Percentiles rank a stretch among this genome's conserved stretches.
Conservation (phyloP, 30 jellyfish, hydroid and myxozoan genomes). For the Aurelia aurita region DNA sequence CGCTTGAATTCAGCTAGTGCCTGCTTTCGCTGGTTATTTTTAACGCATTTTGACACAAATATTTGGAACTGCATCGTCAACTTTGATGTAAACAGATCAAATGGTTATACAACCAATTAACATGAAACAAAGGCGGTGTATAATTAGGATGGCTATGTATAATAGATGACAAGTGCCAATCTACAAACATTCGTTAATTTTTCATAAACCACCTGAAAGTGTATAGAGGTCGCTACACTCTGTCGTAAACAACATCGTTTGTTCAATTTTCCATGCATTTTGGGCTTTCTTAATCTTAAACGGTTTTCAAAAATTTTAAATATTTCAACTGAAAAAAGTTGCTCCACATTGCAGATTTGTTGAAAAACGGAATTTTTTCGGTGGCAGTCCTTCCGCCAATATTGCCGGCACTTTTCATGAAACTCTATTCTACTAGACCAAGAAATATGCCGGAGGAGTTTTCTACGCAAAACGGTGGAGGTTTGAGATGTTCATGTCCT, state of each 20-base stretch:
- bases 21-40: slow-evolving; percentile 33
- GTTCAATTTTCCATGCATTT: too few species aligned
- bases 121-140: background rate
- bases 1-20: slow-evolving; percentile 27
- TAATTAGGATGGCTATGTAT: background rate
- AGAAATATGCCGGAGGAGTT: too few species aligned
- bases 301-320: too few species aligned
- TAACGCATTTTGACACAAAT: slow-evolving; percentile 9
- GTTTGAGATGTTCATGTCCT: too few species aligned
- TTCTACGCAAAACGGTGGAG: too few species aligned
- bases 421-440: too few species aligned
- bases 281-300: too few species aligned
- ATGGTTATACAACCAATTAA: slow-evolving; percentile 50
- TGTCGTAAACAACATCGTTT: background rate
- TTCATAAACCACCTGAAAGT: slow-evolving; percentile 23
- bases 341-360: too few species aligned
- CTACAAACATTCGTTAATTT: slow-evolving; percentile 37
- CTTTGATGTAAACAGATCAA: slow-evolving; percentile 57
- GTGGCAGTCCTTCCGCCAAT: too few species aligned
- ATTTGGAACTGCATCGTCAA: slow-evolving; percentile 12
- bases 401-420: too few species aligned
- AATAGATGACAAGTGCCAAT: slow-evolving; percentile 45
- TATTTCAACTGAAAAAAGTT: too few species aligned
- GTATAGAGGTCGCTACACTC: slow-evolving; percentile 22
- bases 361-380: too few species aligned